These are phyloP conservation scores for Moxostoma hubbsi DNA, from an alignment of 2,797 vertebrate genomes.

Conservation along the genomic window DNA sequence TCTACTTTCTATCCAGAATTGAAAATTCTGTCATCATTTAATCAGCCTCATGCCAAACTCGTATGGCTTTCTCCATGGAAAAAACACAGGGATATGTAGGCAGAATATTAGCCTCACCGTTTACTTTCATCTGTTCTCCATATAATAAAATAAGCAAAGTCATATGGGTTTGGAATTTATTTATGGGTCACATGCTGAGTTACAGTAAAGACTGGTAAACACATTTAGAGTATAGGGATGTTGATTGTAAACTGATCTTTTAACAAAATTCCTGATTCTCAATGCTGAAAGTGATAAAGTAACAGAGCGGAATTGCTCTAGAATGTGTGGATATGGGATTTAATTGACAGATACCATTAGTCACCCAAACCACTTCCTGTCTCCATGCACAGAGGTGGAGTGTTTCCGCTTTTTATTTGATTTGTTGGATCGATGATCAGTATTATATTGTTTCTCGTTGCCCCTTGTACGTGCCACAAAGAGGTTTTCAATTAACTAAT, in stretches of 20 bases:
- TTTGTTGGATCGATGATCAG: slow-evolving; percentile 79
- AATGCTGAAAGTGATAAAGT: slow-evolving; percentile 34
- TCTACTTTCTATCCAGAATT: too few species aligned
- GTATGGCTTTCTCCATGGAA: too few species aligned
- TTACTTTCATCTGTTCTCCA: too few species aligned
- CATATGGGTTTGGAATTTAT: too few species aligned
- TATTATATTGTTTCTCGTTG: slow-evolving; percentile 75
- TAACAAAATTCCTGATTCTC: slow-evolving; percentile 20
- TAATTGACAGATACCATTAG: slow-evolving; percentile 68
- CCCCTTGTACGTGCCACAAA: slow-evolving; percentile 71
- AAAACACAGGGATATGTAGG: too few species aligned
- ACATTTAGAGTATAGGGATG: neutral
- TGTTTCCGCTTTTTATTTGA: slow-evolving; percentile 78
- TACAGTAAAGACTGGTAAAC: too few species aligned
- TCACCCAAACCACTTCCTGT: slow-evolving; percentile 65
- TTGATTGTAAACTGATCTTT: slow-evolving; percentile 14
- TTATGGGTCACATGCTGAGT: too few species aligned
- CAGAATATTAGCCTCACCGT: too few species aligned
- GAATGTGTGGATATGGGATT: slow-evolving; percentile 60
- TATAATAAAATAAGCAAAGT: too few species aligned
- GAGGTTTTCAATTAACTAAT: slow-evolving; percentile 87
- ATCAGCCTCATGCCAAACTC: too few species aligned
- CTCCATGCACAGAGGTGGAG: slow-evolving; percentile 64
- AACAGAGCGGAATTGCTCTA: slow-evolving; percentile 31
- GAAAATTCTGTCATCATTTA: too few species aligned